A percentile compares a stretch with the other conserved stretches of the same genome.
These are phyloP conservation scores for Tanypteryx hageni DNA, from an alignment of 2,888 invertebrate genomes.

Conservation along the genomic window DNA sequence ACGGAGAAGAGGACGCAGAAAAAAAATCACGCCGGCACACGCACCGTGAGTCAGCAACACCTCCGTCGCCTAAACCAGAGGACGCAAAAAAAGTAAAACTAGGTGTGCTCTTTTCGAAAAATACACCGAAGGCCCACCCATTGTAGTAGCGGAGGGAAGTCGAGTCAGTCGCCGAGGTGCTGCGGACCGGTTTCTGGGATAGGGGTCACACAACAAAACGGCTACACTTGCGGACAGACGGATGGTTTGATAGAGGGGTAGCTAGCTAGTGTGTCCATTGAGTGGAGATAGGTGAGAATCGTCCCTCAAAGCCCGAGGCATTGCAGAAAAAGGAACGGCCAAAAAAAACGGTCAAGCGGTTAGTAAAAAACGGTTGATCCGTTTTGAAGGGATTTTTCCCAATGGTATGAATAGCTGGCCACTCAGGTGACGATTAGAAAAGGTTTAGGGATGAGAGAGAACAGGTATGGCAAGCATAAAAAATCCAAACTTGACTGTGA, in stretches of 20 bases:
- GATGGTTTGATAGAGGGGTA: too few relatives aligned
- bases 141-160: not conserved
- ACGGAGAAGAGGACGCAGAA: not conserved
- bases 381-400: not conserved
- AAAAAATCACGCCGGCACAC: not conserved
- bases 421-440: constrained; percentile 23
- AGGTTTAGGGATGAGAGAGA: not conserved
- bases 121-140: not conserved
- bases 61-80: not conserved
- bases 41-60: not conserved
- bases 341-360: constrained; percentile 29
- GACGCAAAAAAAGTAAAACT: not conserved
- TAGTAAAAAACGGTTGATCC: not conserved
- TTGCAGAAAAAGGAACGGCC: not conserved
- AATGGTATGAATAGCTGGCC: not conserved
- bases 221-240: not conserved
- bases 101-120: not conserved
- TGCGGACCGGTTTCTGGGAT: not conserved
- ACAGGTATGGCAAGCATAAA: not conserved
- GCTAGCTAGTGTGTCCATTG: not conserved
- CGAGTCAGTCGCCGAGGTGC: not conserved
- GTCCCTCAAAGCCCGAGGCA: not conserved
- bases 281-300: not conserved
- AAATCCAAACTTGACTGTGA: not conserved
- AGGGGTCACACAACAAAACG: constrained; percentile 5